phyloP scores from a whole-genome alignment of 2,797 vertebrate species.

The Coccyzus lansbergi region DNA sequence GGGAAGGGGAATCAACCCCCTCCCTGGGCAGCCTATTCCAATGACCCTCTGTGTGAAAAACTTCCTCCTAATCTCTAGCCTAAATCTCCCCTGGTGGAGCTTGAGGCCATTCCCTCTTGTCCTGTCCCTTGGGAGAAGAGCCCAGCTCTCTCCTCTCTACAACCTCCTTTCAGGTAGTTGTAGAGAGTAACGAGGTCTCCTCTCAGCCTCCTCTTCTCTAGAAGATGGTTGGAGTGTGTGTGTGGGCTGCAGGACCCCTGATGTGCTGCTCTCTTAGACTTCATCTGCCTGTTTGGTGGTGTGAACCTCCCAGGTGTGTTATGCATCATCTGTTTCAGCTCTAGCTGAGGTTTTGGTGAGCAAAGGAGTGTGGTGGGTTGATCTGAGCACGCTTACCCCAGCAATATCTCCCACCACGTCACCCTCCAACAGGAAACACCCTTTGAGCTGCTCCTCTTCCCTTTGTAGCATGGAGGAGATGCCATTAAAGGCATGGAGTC shows the following conservation, averaged over 20 bases:
- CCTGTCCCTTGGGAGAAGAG: too few relatives aligned
- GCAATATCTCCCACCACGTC: neutral
- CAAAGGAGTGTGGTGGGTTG: rapidly evolving
- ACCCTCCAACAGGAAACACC: neutral
- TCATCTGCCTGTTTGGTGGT: neutral
- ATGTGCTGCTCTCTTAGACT: rapidly evolving
- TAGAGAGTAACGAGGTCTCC: too few relatives aligned
- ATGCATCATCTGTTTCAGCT: neutral
- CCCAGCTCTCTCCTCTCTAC: too few relatives aligned
- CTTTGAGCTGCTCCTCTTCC: neutral
- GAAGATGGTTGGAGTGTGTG: neutral
- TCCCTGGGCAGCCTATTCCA: too few relatives aligned
- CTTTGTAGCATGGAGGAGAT: neutral
- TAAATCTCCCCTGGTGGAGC: too few relatives aligned
- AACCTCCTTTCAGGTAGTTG: too few relatives aligned
- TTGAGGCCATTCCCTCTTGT: too few relatives aligned
- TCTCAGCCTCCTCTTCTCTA: too few relatives aligned
- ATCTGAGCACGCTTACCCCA: too few relatives aligned
- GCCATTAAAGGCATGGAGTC: neutral
- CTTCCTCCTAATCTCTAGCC: too few relatives aligned
- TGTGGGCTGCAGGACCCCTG: neutral
- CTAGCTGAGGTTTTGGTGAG: neutral
- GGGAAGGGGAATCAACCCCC: too few relatives aligned
- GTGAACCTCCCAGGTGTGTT: rapidly evolving
- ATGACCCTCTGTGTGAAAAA: too few relatives aligned